These are phyloP conservation scores for Willowsia nigromaculata DNA, from an alignment of 2,888 invertebrate species.

Conservation along the genomic window DNA sequence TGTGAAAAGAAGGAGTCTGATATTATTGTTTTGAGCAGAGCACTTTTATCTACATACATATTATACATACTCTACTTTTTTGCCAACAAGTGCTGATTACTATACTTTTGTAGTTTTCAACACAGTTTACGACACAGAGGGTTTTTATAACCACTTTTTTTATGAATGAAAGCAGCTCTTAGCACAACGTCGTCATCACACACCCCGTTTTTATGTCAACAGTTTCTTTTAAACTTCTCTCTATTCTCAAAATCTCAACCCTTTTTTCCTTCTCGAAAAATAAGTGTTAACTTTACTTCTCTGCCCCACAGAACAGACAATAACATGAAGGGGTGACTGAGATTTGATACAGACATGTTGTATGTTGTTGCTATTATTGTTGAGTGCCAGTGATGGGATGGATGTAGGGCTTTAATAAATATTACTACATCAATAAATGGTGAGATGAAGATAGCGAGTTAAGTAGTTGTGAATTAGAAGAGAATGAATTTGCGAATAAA, in stretches of 20 bases:
- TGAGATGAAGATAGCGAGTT: not conserved
- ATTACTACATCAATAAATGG: conserved; percentile 4
- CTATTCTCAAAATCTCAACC: not conserved
- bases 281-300: not conserved
- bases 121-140: conserved; percentile 54
- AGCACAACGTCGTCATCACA: conserved; percentile 29
- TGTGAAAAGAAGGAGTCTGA: not conserved
- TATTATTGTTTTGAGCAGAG: conserved; percentile 52
- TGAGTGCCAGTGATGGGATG: not conserved
- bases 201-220: conserved; percentile 66
- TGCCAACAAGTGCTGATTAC: conserved; percentile 28
- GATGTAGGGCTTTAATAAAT: not conserved
- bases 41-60: conserved; percentile 19
- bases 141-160: conserved; percentile 50
- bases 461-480: conserved; percentile 18
- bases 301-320: not conserved
- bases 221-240: conserved; percentile 41
- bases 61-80: conserved; percentile 18
- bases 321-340: not conserved
- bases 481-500: conserved; percentile 42
- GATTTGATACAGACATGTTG: conserved; percentile 52
- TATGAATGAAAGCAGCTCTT: conserved; percentile 60
- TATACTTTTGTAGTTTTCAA: conserved; percentile 48
- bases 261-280: not conserved
- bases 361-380: not conserved